Conservation (phyloP, 2,797 vertebrate species). For the Carduelis carduelis region DNA sequence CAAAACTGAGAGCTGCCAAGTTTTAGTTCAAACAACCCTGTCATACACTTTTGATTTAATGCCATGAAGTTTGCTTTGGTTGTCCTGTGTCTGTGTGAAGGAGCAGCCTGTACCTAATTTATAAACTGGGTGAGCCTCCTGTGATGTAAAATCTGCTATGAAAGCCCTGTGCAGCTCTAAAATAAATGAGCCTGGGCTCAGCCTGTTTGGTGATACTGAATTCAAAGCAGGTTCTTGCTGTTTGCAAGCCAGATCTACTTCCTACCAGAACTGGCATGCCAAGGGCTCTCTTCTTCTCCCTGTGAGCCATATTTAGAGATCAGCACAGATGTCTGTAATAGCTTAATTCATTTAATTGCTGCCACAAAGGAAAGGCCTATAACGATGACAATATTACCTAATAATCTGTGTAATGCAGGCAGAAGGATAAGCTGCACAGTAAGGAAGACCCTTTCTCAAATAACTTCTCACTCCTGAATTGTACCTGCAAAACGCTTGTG, state of each 20-base stretch:
- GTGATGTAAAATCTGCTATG: not conserved
- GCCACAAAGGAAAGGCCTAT: not conserved
- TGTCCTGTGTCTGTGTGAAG: not conserved
- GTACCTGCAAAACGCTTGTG: not conserved
- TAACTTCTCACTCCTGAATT: not conserved
- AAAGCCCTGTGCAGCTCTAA: not conserved
- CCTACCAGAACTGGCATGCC: not conserved
- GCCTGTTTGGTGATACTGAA: not conserved
- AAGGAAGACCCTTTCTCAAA: not conserved
- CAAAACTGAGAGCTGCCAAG: not conserved
- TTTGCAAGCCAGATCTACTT: not conserved
- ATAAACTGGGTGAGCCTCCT: not conserved
- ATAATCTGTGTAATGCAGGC: not conserved
- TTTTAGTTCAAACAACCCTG: not conserved
- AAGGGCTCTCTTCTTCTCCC: not conserved
- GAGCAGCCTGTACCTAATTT: not conserved
- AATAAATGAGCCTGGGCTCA: not conserved
- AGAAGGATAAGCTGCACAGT: not conserved
- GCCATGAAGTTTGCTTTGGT: not conserved
- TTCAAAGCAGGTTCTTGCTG: not conserved
- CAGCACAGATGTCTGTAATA: slow-evolving; percentile 28
- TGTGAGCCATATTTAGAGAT: not conserved
- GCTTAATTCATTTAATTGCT: slow-evolving; percentile 28
- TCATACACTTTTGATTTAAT: not conserved
- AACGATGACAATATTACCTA: not conserved